These are phyloP conservation scores for Tragelaphus scriptus DNA, from an alignment of 2,113 vertebrate genomes.

Conservation along the genomic window DNA sequence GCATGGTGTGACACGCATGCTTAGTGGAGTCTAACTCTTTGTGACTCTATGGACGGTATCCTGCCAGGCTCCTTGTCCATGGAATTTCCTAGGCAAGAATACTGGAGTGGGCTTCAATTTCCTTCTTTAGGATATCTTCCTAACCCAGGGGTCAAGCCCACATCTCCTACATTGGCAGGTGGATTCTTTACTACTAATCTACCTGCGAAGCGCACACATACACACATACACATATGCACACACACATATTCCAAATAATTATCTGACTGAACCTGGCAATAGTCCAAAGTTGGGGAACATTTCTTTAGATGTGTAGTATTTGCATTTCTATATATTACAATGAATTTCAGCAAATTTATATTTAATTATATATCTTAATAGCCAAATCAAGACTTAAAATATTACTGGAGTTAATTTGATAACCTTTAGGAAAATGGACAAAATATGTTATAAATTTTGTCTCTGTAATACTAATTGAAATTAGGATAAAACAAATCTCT, in stretches of 20 bases:
- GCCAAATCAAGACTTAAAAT: background rate
- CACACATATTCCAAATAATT: background rate
- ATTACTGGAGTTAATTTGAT: background rate
- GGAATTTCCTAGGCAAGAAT: background rate
- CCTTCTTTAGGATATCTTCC: background rate
- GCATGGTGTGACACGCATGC: background rate
- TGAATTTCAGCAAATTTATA: background rate
- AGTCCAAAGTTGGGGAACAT: background rate
- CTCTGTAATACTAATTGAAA: background rate
- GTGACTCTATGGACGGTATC: background rate
- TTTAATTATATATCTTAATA: background rate
- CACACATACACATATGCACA: accelerated
- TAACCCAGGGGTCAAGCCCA: background rate
- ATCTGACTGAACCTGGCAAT: too few species aligned
- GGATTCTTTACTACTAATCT: background rate
- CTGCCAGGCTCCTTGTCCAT: background rate
- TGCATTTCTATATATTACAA: background rate
- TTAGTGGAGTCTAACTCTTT: background rate
- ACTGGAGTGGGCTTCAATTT: background rate
- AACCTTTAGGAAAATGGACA: background rate
- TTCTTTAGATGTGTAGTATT: background rate
- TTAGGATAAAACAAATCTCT: background rate
- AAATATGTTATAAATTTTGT: background rate
- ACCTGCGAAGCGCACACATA: background rate
- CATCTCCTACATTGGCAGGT: background rate